Base-by-base conservation (phyloP, 2,888 invertebrate genomes). In the Chesias legatella region DNA sequence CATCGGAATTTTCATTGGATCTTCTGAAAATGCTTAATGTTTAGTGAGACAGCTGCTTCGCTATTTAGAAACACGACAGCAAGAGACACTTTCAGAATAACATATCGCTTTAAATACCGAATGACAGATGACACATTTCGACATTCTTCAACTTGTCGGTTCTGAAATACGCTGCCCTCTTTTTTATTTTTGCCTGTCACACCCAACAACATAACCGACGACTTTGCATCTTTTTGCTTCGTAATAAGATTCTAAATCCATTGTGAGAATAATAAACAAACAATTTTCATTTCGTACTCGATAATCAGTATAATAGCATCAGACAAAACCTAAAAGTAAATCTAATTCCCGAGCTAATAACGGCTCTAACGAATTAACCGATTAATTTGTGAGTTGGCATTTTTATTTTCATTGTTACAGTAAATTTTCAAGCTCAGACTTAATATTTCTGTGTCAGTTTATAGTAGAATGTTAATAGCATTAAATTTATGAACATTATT, bases 81-180 rank as follows among this genome's bases (percentile, higher is more conserved):
- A 56, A 60, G 60, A 63, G 73, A 71, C 77, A 73, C 76, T 76
- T 81, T 67, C 73, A 73, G 73, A 83, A 81, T 82, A 86, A 86
- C 85, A 85, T 84, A 86, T 86, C 79, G 84, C 73, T 83, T 79
- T 88, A 86, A 88, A 88, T 79, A 74, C 80, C 86, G 69, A 84
- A 75, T 86, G 88, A 88, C 88, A 88, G 86, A 80, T 84, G 88
- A 88, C 88, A 88, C 86, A 83, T 88, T 84, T 86, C 80, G 78
- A 84, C 85, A 86, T 86, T 84, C 84, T 81, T 86, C 82, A 85
- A 85, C 85, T 85, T 85, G 85, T 85, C 82, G 73, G 72, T 79
- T 78, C 78, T 84, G 80, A 83, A 82, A 85, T 80, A 84, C 79
- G 67, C 43, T 41, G 64, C 58, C 65, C 68, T 60, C 63, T 67